These are phyloP conservation scores for Phalacrocorax aristotelis DNA, from an alignment of 2,113 vertebrate genomes.

Conservation along the genomic window DNA sequence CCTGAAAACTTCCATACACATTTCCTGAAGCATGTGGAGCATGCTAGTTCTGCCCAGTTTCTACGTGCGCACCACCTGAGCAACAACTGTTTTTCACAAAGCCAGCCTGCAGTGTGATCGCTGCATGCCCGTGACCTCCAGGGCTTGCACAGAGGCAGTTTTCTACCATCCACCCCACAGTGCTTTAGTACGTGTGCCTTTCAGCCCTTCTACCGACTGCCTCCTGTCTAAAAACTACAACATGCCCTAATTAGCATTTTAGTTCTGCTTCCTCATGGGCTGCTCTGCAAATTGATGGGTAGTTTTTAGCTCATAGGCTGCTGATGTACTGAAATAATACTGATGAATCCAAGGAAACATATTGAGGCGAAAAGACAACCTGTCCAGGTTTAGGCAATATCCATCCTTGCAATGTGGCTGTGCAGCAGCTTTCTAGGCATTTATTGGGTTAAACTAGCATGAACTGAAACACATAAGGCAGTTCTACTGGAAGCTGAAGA, in stretches of 20 bases:
- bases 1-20: rapidly evolving
- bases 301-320: neutral
- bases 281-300: neutral
- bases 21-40: neutral
- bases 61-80: neutral
- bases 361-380: neutral
- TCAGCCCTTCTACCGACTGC: neutral
- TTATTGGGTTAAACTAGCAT: neutral
- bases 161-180: neutral
- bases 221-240: neutral
- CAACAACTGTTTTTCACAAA: neutral
- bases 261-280: neutral
- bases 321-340: neutral
- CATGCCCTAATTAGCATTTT: neutral
- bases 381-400: neutral
- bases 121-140: rapidly evolving
- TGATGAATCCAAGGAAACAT: neutral
- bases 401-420: neutral
- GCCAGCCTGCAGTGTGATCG: rapidly evolving
- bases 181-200: neutral
- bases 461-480: neutral
- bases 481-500: neutral
- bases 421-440: neutral
- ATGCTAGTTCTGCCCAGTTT: neutral
- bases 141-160: rapidly evolving